A percentile compares a stretch with the other conserved stretches of the same genome.
phyloP scores from a whole-genome alignment of 2,113 vertebrate genomes.

The Phycodurus eques region DNA sequence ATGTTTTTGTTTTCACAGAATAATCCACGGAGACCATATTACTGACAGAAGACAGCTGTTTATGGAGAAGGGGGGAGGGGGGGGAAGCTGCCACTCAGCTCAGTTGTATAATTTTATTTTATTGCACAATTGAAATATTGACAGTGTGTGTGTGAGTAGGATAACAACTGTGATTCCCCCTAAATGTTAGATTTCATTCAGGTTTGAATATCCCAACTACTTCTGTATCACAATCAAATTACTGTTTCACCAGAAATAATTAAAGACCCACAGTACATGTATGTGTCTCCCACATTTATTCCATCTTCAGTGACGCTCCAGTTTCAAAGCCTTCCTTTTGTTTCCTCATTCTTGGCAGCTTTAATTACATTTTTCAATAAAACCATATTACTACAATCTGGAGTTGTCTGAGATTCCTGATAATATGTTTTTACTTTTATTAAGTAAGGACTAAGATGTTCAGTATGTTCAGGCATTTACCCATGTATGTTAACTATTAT shows the following conservation, averaged over 20 bases:
- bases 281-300: slow-evolving; percentile 14
- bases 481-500: slow-evolving; percentile 6
- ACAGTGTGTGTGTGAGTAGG: slow-evolving; percentile 11
- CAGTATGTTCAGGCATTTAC: background rate
- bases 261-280: background rate
- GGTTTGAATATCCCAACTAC: background rate
- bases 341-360: slow-evolving; percentile 5
- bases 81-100: background rate
- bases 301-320: background rate
- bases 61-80: background rate
- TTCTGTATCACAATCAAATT: slow-evolving; percentile 9
- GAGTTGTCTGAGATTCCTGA: slow-evolving; percentile 5
- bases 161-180: background rate
- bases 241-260: slow-evolving; percentile 13
- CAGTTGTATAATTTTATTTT: slow-evolving; percentile 25
- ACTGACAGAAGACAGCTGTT: slow-evolving; percentile 71
- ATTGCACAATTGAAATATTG: slow-evolving; percentile 22
- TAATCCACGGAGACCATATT: slow-evolving; percentile 96
- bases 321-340: slow-evolving; percentile 6
- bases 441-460: background rate
- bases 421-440: background rate
- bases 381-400: slow-evolving; percentile 34
- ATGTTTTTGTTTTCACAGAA: slow-evolving; percentile 76
- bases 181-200: slow-evolving; percentile 14
- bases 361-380: slow-evolving; percentile 36